These are phyloP conservation scores for Channa argus DNA, from an alignment of 2,113 vertebrate genomes.

Conservation along the genomic window DNA sequence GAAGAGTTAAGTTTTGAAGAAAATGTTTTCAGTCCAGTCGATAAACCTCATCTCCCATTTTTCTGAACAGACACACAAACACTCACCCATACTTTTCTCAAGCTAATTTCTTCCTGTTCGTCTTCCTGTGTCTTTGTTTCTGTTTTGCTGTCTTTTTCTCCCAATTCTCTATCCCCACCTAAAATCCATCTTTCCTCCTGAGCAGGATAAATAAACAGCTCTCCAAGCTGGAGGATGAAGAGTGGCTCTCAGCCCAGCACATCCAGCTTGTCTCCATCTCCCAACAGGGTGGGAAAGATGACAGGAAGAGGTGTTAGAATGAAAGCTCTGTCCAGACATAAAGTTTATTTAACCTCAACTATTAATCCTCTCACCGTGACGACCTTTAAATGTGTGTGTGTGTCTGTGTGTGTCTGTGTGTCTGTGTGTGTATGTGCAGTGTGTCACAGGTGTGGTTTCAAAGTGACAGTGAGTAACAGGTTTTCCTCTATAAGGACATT, in stretches of 20 bases:
- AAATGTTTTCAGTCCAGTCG: not conserved
- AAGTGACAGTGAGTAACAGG: not conserved
- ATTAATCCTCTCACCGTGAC: conserved; percentile 58
- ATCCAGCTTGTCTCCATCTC: conserved; percentile 72
- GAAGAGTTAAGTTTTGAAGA: not conserved
- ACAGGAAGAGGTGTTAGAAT: conserved; percentile 70
- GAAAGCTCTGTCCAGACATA: conserved; percentile 59
- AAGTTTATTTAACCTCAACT: conserved; percentile 67
- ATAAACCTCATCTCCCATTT: not conserved
- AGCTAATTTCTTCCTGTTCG: not conserved
- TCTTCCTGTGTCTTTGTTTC: conserved; percentile 14
- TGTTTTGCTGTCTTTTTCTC: conserved; percentile 24
- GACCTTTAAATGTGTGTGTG: conserved; percentile 18
- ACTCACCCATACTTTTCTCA: conserved; percentile 7
- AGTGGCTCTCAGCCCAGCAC: conserved; percentile 43
- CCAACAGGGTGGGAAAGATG: conserved; percentile 53
- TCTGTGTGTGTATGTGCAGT: not conserved
- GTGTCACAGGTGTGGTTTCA: not conserved
- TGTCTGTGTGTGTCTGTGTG: not conserved
- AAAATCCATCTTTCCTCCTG: conserved; percentile 38
- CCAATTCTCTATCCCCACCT: conserved; percentile 16
- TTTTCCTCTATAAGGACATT: not conserved
- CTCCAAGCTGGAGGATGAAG: conserved; percentile 46
- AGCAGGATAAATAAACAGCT: conserved; percentile 75
- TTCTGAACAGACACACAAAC: conserved; percentile 37